Base-by-base conservation (phyloP, 2,888 invertebrate species). In the Ptychoptera contaminata region DNA sequence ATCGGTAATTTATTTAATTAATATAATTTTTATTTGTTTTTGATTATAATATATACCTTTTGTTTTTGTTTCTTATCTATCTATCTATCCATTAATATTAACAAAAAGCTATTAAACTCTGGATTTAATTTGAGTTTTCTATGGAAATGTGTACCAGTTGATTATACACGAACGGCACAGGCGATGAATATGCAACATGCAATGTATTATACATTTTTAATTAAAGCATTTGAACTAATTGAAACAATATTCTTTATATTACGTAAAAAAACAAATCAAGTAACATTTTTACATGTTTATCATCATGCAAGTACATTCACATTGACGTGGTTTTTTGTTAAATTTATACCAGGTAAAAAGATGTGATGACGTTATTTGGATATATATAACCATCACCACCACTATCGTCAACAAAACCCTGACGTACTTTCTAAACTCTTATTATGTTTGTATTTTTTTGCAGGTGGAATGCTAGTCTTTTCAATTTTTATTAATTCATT, bases 181-280 rank as follows among this genome's bases (percentile, higher is more conserved):
- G 9, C 32, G 8, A n/a, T 32, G 4, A n/a, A 32, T 4, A 32
- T n/a, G n/a, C n/a, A 11, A 9, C 32, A n/a, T 32, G n/a, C n/a
- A 32, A 32, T n/a, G n/a, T 32, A 32, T 32, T 32, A 5, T 7
- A 60, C 9, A 57, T 54, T 44, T 41, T 40, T 46, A 56, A 54
- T 79, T 9, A 80, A 79, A 61, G 55, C 76, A 8, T 46, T 70
- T 29, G 80, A 81, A 56, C 60, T 80, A 8, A 52, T 69, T 1
- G 80, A 81, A 60, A 81, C 80, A 0, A 58, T 71, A n/a, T 76
- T 81, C 60, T 80, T 80, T 54, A 58, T 77, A 11, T 57, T 81
- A 48, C 67, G 80, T 48, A 79, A 78, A 60, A 79, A 74, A 57
- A 66, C 72, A 44, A 69, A 69, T 16, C 80, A 81, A 61, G 74